Evolutionary conservation across 2,797 vertebrate genomes (phyloP).

Genomic region (Botia almorhae): DNA sequence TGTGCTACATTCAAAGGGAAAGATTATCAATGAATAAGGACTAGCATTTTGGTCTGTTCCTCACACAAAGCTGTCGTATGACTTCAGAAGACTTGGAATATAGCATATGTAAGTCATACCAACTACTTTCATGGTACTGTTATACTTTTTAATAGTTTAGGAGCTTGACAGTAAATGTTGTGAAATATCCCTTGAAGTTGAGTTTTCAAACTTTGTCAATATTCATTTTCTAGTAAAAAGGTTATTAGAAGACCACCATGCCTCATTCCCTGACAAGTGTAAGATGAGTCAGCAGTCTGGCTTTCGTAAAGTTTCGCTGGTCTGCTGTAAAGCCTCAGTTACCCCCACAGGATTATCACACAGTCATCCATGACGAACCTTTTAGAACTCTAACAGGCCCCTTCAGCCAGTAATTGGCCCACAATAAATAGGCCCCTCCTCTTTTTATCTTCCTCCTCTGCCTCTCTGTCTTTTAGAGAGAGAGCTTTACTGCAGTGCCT

Average conservation of each 20-base stretch:
- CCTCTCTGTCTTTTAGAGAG: conserved; percentile 41
- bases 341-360: neutral
- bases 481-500: conserved; percentile 9
- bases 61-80: too few relatives aligned
- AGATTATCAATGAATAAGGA: too few relatives aligned
- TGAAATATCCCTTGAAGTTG: neutral
- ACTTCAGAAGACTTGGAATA: too few relatives aligned
- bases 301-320: conserved; percentile 11
- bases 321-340: conserved; percentile 1
- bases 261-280: conserved; percentile 47
- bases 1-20: neutral
- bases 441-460: conserved; percentile 55
- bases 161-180: too few relatives aligned
- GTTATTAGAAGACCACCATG: conserved; percentile 20
- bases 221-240: neutral
- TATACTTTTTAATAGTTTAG: too few relatives aligned
- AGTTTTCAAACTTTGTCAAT: neutral
- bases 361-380: conserved; percentile 52
- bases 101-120: too few relatives aligned
- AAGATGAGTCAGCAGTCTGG: conserved; percentile 49
- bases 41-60: too few relatives aligned
- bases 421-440: conserved; percentile 70
- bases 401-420: conserved; percentile 69
- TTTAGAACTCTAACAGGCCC: conserved; percentile 66
- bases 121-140: too few relatives aligned